Percentiles rank a stretch among this genome's conserved stretches.
These are phyloP conservation scores for Busseola fusca DNA, from an alignment of 2,888 invertebrate species.

Conservation along the genomic window DNA sequence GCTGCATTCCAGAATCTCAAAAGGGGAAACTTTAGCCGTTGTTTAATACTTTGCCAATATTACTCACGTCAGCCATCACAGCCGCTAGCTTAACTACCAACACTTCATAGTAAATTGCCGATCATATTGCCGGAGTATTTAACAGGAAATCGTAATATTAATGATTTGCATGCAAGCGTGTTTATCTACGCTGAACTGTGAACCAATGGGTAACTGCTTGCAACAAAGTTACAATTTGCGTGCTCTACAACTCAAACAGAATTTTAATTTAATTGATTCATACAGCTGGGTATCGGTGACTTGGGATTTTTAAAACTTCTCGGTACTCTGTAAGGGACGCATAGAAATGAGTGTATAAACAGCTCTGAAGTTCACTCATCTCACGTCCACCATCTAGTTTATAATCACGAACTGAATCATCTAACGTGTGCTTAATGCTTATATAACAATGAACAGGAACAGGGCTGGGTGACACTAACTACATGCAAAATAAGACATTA, in stretches of 20 bases:
- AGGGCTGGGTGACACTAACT: constrained; percentile 53
- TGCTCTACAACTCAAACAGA: constrained; percentile 23
- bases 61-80: constrained; percentile 59
- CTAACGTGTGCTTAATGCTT: constrained; percentile 54
- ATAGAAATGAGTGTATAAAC: constrained; percentile 52
- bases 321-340: constrained; percentile 28
- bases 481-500: constrained; percentile 64
- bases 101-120: constrained; percentile 55
- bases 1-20: constrained; percentile 51
- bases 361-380: constrained; percentile 48
- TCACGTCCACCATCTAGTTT: constrained; percentile 61
- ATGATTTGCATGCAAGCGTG: constrained; percentile 51
- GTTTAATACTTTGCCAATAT: constrained; percentile 61
- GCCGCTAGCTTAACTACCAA: constrained; percentile 48
- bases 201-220: constrained; percentile 30
- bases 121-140: constrained; percentile 59
- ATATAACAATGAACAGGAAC: constrained; percentile 65
- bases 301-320: constrained; percentile 37
- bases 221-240: constrained; percentile 41
- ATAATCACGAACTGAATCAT: constrained; percentile 67
- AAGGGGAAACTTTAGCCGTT: constrained; percentile 62
- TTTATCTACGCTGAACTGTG: constrained; percentile 36
- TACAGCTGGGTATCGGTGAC: constrained; percentile 22
- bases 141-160: constrained; percentile 63
- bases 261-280: constrained; percentile 46